These are phyloP conservation scores for Epizoanthus ramosus DNA, from an alignment of 92 coral and sea anemone species.

Conservation along the genomic window DNA sequence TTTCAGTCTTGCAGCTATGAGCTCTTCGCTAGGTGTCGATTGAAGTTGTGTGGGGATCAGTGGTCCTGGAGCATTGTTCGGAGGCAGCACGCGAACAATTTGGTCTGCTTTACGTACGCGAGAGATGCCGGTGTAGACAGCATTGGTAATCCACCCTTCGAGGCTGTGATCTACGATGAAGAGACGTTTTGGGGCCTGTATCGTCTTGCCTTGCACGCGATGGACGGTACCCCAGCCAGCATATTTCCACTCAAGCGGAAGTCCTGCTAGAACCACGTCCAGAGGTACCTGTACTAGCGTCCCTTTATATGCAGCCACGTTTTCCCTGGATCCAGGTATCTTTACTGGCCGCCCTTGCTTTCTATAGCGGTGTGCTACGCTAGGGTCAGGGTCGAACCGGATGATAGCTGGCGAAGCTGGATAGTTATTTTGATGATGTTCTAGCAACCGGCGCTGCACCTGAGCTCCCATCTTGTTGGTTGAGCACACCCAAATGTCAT, in stretches of 20 bases:
- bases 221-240: constrained; percentile 52
- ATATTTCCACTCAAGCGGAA: constrained; percentile 48
- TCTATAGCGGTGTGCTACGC: constrained; percentile 33
- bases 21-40: too few relatives aligned
- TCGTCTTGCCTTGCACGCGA: background rate
- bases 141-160: background rate
- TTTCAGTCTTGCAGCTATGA: background rate
- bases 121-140: background rate
- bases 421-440: constrained; percentile 26
- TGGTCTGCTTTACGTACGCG: background rate
- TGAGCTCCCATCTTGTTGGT: constrained; percentile 38
- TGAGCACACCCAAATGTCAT: constrained; percentile 42
- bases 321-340: constrained; percentile 9
- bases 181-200: too few relatives aligned
- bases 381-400: constrained; percentile 46
- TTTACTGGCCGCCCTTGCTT: constrained; percentile 39
- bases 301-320: background rate
- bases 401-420: constrained; percentile 25
- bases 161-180: too few relatives aligned
- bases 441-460: constrained; percentile 40
- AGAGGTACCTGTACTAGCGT: constrained; percentile 29
- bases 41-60: background rate
- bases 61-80: constrained; percentile 13
- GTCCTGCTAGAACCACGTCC: constrained; percentile 7
- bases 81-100: constrained; percentile 18